phyloP scores from a whole-genome alignment of 2,888 invertebrate genomes.

The Cloeon dipterum region DNA sequence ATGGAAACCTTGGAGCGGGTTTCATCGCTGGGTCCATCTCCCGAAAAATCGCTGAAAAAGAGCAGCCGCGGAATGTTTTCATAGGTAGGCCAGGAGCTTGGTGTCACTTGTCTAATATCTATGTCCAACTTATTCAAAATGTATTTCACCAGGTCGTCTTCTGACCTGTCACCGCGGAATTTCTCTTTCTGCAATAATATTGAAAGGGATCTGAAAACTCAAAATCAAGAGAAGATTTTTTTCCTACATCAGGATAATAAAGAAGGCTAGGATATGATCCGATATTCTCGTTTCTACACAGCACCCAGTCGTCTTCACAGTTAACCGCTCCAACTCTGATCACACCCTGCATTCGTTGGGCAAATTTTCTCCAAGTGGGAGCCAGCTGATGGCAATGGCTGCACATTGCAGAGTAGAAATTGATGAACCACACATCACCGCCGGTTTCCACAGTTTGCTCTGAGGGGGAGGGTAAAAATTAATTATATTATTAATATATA shows the following conservation, averaged over 20 bases:
- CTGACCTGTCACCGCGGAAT: slow-evolving; percentile 33
- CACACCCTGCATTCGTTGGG: slow-evolving; percentile 52
- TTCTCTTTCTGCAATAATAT: slow-evolving; percentile 26
- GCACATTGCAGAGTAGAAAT: slow-evolving; percentile 72
- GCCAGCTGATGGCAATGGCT: slow-evolving; percentile 65
- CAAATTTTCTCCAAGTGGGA: slow-evolving; percentile 59
- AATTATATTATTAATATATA: neutral
- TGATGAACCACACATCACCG: slow-evolving; percentile 58
- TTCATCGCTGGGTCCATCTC: slow-evolving; percentile 28
- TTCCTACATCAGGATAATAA: slow-evolving; percentile 32
- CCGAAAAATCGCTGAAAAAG: slow-evolving; percentile 29
- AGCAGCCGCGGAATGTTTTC: slow-evolving; percentile 25
- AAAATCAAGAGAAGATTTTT: neutral
- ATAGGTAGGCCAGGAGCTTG: slow-evolving; percentile 8
- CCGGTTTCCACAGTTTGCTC: slow-evolving; percentile 12
- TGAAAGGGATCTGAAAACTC: neutral
- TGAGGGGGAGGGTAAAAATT: slow-evolving; percentile 15
- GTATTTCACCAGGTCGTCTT: slow-evolving; percentile 34
- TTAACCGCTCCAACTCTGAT: slow-evolving; percentile 66
- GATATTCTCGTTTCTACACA: slow-evolving; percentile 54
- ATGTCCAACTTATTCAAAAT: slow-evolving; percentile 31
- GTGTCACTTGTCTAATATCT: slow-evolving; percentile 13
- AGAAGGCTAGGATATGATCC: slow-evolving; percentile 52
- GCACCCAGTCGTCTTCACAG: slow-evolving; percentile 60
- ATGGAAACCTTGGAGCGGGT: slow-evolving; percentile 41